Evolutionary conservation across 2,888 invertebrate genomes (phyloP).

Genomic region (Nomada ferruginata): DNA sequence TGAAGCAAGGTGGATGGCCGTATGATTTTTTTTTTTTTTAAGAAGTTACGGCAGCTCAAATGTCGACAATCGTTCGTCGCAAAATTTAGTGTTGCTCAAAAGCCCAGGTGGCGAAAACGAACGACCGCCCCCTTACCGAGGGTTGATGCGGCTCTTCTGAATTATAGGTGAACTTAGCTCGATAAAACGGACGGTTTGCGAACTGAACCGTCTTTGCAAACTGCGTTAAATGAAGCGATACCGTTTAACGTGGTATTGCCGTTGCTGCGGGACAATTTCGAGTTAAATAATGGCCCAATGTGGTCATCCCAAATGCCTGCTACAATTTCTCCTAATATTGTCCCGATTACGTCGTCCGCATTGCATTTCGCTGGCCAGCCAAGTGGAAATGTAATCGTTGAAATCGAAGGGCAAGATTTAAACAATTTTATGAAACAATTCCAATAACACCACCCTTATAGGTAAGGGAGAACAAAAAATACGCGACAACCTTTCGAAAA

Average conservation of each 20-base stretch:
- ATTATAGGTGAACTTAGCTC: background rate
- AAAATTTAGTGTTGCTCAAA: too few relatives aligned
- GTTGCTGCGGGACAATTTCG: conserved; percentile 43
- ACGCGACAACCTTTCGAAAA: too few relatives aligned
- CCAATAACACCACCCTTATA: background rate
- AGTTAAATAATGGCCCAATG: conserved; percentile 35
- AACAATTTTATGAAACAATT: background rate
- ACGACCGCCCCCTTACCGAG: background rate
- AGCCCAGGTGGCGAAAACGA: too few relatives aligned
- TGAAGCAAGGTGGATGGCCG: too few relatives aligned
- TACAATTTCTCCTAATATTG: conserved; percentile 37
- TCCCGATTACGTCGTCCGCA: conserved; percentile 5
- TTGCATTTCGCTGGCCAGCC: background rate
- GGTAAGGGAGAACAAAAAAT: background rate
- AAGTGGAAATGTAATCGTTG: background rate
- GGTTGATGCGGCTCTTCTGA: background rate
- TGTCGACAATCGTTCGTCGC: too few relatives aligned
- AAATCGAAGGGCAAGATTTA: background rate
- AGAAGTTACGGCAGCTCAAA: too few relatives aligned
- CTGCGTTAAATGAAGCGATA: conserved; percentile 41
- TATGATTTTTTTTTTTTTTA: too few relatives aligned
- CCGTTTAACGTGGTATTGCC: conserved; percentile 33
- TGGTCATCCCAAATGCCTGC: conserved; percentile 7
- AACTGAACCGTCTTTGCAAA: background rate
- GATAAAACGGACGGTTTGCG: conserved; percentile 9